phyloP scores from a whole-genome alignment of 2,797 vertebrate genomes.

The Forpus xanthops region DNA sequence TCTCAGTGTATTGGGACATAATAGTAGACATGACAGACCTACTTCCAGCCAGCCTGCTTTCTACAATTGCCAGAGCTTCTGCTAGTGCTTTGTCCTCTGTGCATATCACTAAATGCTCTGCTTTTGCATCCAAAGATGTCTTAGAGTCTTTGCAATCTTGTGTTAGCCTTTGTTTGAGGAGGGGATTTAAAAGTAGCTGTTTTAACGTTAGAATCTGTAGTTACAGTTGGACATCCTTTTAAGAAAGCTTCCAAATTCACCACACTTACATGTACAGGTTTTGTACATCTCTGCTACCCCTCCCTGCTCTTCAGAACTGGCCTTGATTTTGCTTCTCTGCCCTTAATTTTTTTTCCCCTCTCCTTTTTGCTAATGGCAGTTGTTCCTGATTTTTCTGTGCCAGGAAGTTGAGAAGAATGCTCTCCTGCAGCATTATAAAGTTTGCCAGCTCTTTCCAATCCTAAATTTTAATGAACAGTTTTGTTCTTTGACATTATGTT shows the following conservation, averaged over 20 bases:
- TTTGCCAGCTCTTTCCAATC: constrained; percentile 50
- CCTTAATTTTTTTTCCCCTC: background rate
- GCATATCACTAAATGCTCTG: background rate
- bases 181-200: background rate
- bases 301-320: background rate
- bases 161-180: background rate
- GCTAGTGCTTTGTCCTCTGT: background rate
- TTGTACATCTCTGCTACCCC: background rate
- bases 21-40: background rate
- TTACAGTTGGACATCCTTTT: background rate
- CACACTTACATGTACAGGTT: background rate
- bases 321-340: constrained; percentile 22
- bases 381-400: background rate
- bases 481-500: constrained; percentile 8
- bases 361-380: background rate
- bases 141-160: background rate
- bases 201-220: background rate
- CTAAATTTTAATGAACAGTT: constrained; percentile 53
- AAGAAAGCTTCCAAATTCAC: background rate
- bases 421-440: constrained; percentile 2
- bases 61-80: background rate
- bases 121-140: background rate
- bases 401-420: constrained; percentile 19
- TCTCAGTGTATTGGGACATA: background rate
- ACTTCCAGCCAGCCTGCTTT: background rate